Conservation (phyloP, 2,113 vertebrate species). For the Centrocercus urophasianus region DNA sequence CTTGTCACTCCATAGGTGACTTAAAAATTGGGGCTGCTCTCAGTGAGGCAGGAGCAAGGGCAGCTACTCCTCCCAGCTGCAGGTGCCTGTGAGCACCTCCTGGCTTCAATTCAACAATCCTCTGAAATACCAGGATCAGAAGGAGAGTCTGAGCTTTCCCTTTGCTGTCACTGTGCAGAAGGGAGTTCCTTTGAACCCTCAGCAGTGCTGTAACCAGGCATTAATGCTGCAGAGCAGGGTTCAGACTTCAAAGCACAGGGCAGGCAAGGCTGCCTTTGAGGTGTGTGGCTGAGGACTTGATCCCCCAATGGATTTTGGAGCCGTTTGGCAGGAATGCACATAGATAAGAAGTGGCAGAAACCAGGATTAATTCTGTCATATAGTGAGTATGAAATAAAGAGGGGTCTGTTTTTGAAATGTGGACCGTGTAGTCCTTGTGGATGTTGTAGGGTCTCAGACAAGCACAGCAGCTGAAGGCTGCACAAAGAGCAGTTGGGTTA, state of each 20-base stretch:
- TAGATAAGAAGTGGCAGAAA: slow-evolving; percentile 42
- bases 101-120: neutral
- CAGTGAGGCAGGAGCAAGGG: neutral
- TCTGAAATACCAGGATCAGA: neutral
- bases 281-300: slow-evolving; percentile 6
- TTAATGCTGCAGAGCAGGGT: slow-evolving; percentile 39
- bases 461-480: neutral
- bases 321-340: slow-evolving; percentile 36
- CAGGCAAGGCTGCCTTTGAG: slow-evolving; percentile 37
- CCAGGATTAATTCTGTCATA: slow-evolving; percentile 41
- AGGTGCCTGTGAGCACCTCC: neutral
- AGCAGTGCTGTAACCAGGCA: slow-evolving; percentile 6
- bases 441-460: neutral
- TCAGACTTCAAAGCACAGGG: slow-evolving; percentile 64
- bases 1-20: neutral
- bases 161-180: slow-evolving; percentile 18
- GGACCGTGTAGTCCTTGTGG: neutral
- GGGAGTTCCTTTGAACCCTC: slow-evolving; percentile 62
- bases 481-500: neutral
- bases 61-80: neutral
- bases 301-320: slow-evolving; percentile 30
- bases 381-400: slow-evolving; percentile 12
- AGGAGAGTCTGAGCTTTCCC: neutral
- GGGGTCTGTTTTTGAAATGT: neutral
- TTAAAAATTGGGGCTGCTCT: neutral